Evolutionary conservation across 2,113 vertebrate species (phyloP), one percentile per base, ranked within the genome.

Genomic region (Papio anubis): DNA sequence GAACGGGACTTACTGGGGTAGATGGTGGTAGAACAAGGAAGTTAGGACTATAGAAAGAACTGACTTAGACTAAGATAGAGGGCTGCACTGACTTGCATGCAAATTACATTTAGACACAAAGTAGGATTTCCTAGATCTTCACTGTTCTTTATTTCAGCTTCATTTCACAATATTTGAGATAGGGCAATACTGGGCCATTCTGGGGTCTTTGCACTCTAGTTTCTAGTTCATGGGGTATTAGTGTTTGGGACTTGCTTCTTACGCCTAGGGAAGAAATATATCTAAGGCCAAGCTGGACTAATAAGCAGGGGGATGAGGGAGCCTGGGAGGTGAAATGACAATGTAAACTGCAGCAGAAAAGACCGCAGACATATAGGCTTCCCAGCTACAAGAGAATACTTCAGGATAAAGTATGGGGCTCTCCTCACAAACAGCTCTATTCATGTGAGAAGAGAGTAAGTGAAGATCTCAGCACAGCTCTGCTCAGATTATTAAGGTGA

Each of bases 21-120:
- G 20, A 82, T 9, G 18, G 32, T 38, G 13, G 40, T 7, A 82
- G 61, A 97, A 86, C 32, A 57, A 70, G 20, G 25, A 76, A 96
- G 38, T 90, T n/a, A 93, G 79, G 30, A 79, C 23, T n/a, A 72
- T 0, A 81, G 35, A 93, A 38, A 93, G 75, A 86, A 18, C 16
- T 88, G 90, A 86, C 21, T 68, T 76, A 94, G 78, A 87, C 83
- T 81, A 57, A 92, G 45, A 80, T 64, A 30, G 90, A 95, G 55
- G 64, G 68, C 81, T 95, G 64, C n/a, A 92, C 88, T 88, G 70
- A 90, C 78, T 20, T 57, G 40, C 68, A 75, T 8, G 45, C 73
- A 50, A 35, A 73, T 92, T 50, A 90, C 50, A 82, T 91, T 81
- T 66, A 93, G 45, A 93, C 17, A 89, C 25, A 86, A 73, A 79